Evolutionary conservation across 2,113 vertebrate species (phyloP).

Genomic region (Sapajus apella): DNA sequence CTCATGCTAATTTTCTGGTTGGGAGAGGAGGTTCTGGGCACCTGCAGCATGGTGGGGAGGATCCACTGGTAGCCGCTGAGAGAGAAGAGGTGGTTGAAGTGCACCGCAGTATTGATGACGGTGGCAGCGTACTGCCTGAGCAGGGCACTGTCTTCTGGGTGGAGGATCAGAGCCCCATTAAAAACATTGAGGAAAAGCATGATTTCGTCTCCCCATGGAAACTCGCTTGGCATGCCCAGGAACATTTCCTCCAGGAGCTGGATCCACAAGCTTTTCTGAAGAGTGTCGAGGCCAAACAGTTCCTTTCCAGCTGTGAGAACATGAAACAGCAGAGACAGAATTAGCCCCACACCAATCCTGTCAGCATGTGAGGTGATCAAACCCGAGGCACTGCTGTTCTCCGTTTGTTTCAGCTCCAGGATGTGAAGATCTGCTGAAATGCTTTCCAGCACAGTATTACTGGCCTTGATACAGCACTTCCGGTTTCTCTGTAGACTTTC

Average conservation of each 20-base stretch:
- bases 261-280: conserved; percentile 99
- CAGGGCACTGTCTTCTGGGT: conserved; percentile 97
- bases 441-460: background rate
- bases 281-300: conserved; percentile 96
- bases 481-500: background rate
- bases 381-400: background rate
- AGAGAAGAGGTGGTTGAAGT: conserved; percentile 99
- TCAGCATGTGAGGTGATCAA: accelerated
- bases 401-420: background rate
- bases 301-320: conserved; percentile 90
- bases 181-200: conserved; percentile 99
- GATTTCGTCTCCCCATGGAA: conserved; percentile 98
- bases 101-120: conserved; percentile 97
- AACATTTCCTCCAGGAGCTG: conserved; percentile 99
- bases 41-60: conserved; percentile 98
- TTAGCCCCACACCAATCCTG: background rate
- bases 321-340: background rate
- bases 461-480: background rate
- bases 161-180: conserved; percentile 96
- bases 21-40: conserved; percentile 54
- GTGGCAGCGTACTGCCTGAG: conserved; percentile 97
- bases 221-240: conserved; percentile 98
- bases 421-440: background rate
- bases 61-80: conserved; percentile 99
- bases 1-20: background rate